Base-by-base conservation (phyloP, 2,113 vertebrate species). In the Rhizomys pruinosus region DNA sequence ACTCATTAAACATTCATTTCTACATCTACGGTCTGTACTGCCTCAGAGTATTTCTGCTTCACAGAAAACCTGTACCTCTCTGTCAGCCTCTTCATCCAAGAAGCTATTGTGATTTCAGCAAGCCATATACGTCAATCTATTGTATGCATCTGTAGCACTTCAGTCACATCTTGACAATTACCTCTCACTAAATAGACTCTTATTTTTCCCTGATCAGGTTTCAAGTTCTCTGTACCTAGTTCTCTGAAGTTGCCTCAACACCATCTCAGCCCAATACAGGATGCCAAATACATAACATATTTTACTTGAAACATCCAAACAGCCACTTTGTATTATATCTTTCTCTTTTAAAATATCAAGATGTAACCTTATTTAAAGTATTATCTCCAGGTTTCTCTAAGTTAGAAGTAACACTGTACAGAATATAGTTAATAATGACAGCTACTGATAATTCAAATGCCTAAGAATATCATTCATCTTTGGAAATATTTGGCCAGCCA, bases 301-400 rank as follows among this genome's bases (percentile, higher is more conserved):
- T 77, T 52, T 16, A 1, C 81, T 5, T 52, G 29, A 63, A 93
- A 68, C 37, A 20, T 15, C 11, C 22, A 66, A n/a, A 11, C 13
- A 17, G 7, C 1, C 1, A 17, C 44, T 57, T 74, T 66, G 52
- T 63, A 66, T 47, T 39, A 23, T 19, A 80, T 61, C n/a, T 29
- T 29, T 3, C 81, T 52, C 34, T 29, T 79, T n/a, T 80, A 73
- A 3, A 72, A 37, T 37, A 7, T 90, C 44, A 63, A 91, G 19
- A 80, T 82, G 71, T 32, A 27, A 47, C 11, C 19, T 73, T 93
- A 10, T 71, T 84, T n/a, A 91, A 80, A 74, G 61, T 84, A 89
- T 2, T 63, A 76, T 80, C 5, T 89, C 39, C 22, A 68, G 3
- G 1, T 13, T 92, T 82, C 78, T 68, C 20, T 17, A 55, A 84